Conservation (phyloP, 1,140 invertebrate species). For the Episyrphus balteatus region DNA sequence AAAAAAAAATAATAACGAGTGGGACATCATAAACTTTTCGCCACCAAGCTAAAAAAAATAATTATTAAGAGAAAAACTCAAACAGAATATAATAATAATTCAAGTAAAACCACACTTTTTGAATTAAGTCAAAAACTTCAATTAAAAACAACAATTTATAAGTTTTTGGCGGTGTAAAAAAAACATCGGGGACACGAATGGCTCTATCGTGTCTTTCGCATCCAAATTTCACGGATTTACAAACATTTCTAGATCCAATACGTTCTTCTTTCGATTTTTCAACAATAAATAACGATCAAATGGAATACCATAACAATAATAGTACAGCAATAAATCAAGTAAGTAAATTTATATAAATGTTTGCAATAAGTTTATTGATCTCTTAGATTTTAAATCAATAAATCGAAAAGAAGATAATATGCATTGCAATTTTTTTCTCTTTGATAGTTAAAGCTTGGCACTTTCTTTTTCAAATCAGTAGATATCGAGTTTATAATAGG, state of each 20-base stretch:
- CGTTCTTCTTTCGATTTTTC: constrained; percentile 11
- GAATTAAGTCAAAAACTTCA: no score
- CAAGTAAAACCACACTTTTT: no score
- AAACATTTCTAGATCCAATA: constrained; percentile 34
- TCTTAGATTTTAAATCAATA: no score
- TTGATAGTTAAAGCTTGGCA: no score
- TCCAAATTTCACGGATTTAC: constrained; percentile 34
- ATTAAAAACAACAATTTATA: no score
- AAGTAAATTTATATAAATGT: no score
- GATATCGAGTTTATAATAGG: no score
- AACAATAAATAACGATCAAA: background rate
- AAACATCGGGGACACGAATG: constrained; percentile 22
- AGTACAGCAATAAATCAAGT: background rate
- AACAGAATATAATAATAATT: background rate
- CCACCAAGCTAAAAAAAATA: background rate
- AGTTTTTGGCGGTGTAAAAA: background rate
- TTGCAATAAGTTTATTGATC: no score
- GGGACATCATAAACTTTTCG: no score
- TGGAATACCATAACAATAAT: background rate
- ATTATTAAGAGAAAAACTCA: constrained; percentile 5
- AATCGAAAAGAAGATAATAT: no score
- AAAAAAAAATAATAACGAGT: background rate
- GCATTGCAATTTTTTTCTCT: no score
- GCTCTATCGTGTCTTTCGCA: constrained; percentile 33
- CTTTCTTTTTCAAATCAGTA: no score